phyloP scores from a whole-genome alignment of 2,797 vertebrate genomes.

The Zalophus californianus region DNA sequence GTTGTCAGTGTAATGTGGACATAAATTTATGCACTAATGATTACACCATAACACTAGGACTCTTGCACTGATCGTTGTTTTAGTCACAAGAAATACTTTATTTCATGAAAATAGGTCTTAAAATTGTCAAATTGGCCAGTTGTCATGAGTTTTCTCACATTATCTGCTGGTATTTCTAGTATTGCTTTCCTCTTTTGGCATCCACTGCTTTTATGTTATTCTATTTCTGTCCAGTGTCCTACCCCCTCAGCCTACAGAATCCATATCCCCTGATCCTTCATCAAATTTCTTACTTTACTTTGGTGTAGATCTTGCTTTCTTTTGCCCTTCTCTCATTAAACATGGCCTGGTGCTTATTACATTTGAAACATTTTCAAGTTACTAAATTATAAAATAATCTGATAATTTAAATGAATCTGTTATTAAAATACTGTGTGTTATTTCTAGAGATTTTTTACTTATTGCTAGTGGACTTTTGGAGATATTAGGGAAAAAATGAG shows the following conservation, averaged over 20 bases:
- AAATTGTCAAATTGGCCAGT: not conserved
- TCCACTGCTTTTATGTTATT: not conserved
- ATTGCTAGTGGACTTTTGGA: not conserved
- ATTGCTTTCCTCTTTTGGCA: not conserved
- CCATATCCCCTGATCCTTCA: not conserved
- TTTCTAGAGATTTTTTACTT: slow-evolving; percentile 9
- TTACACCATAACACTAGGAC: not conserved
- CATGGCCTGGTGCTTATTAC: not conserved
- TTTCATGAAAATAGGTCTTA: not conserved
- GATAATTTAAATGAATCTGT: not conserved
- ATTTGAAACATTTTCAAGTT: slow-evolving; percentile 9
- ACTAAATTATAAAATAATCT: slow-evolving; percentile 7
- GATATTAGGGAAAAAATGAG: not conserved
- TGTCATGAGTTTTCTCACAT: not conserved
- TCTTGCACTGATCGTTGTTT: not conserved
- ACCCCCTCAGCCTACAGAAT: not conserved
- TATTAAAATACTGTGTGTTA: not conserved
- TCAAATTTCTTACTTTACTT: not conserved
- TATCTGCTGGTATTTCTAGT: not conserved
- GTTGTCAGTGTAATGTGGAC: not conserved
- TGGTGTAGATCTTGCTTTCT: not conserved
- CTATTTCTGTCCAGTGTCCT: not conserved
- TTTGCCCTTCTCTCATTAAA: not conserved
- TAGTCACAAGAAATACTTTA: not conserved
- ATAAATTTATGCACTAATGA: not conserved